A percentile compares a stretch with the other conserved stretches of the same genome.
phyloP scores from a whole-genome alignment of 2,113 vertebrate species.

The Oenanthe melanoleuca region DNA sequence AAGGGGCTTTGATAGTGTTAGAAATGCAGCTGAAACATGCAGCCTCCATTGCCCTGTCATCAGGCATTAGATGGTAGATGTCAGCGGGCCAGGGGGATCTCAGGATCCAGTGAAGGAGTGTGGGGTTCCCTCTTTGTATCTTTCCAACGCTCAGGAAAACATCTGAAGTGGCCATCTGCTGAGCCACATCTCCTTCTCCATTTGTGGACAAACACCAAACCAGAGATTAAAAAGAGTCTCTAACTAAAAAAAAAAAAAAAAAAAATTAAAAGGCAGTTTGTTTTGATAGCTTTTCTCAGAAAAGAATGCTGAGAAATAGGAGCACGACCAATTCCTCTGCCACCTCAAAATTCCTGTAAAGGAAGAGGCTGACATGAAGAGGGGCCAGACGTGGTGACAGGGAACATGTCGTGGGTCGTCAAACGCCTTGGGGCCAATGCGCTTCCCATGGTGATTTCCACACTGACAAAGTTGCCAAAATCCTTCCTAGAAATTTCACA shows the following conservation, averaged over 20 bases:
- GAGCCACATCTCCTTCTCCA: background rate
- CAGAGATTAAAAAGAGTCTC: background rate
- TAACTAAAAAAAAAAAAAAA: background rate
- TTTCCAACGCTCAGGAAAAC: background rate
- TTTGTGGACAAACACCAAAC: background rate
- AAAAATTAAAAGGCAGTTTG: background rate
- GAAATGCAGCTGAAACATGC: conserved; percentile 39
- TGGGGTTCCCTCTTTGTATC: background rate
- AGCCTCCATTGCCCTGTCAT: conserved; percentile 36
- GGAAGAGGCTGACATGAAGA: background rate
- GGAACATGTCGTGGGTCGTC: background rate
- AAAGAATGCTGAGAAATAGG: background rate
- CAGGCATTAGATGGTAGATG: conserved; percentile 36
- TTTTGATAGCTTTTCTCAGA: background rate
- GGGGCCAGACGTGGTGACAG: background rate
- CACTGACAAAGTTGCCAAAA: background rate
- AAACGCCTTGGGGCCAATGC: background rate
- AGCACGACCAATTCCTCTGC: background rate
- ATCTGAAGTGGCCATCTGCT: background rate
- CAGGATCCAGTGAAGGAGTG: background rate
- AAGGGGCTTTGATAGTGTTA: conserved; percentile 28
- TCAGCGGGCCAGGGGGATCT: background rate
- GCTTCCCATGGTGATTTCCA: conserved; percentile 10
- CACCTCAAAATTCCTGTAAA: background rate
- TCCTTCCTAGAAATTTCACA: conserved; percentile 10